phyloP scores from a whole-genome alignment of 1,140 invertebrate genomes.

The Melipona quadrifasciata region DNA sequence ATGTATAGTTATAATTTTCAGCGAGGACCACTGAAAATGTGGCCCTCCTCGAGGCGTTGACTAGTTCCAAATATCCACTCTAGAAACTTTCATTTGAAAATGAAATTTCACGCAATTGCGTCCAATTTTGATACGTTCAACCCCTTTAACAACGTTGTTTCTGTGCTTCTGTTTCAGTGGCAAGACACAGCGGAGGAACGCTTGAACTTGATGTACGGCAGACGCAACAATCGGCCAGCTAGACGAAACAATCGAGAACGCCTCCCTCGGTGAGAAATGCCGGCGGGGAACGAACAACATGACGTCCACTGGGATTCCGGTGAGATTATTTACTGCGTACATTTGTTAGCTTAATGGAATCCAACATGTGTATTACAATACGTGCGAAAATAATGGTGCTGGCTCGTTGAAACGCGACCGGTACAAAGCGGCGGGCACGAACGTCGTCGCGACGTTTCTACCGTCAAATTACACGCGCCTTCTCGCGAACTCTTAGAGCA shows the following conservation, averaged over 20 bases:
- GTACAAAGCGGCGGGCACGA: conserved; percentile 16
- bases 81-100: too few species aligned
- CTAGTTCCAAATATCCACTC: too few species aligned
- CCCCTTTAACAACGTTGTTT: not conserved
- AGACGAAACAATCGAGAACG: conserved; percentile 54
- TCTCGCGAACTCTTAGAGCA: not conserved
- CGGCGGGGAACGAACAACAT: conserved; percentile 31
- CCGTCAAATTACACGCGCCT: conserved; percentile 16
- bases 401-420: conserved; percentile 28
- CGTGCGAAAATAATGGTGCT: conserved; percentile 52
- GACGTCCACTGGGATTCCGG: conserved; percentile 25
- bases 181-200: not conserved
- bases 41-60: too few species aligned
- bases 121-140: not conserved
- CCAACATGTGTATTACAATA: conserved; percentile 49
- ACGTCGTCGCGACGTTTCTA: not conserved
- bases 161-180: not conserved
- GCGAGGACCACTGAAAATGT: too few species aligned
- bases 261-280: conserved; percentile 51
- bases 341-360: conserved; percentile 65
- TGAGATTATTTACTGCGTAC: conserved; percentile 54
- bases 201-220: conserved; percentile 56
- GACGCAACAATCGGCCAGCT: conserved; percentile 46
- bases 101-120: too few species aligned
- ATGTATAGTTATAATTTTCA: too few species aligned